Evolutionary conservation across 2,888 invertebrate genomes (phyloP), one percentile per base, ranked within the genome.

Genomic region (Lochmaea crataegi): DNA sequence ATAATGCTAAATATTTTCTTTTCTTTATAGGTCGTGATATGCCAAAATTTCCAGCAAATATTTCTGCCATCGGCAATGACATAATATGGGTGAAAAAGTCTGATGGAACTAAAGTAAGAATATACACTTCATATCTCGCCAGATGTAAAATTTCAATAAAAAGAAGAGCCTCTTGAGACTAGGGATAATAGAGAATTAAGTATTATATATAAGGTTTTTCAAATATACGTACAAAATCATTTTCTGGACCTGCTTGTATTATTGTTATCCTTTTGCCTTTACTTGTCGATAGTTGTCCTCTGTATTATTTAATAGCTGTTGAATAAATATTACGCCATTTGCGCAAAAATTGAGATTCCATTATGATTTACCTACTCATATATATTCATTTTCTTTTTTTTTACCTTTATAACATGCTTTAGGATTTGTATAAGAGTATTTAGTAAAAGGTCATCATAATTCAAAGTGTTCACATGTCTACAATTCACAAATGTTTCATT

Each of bases 81-180:
- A 94, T 94, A 95, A 93, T 98, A 83, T 96, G 94, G 93, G 95
- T 97, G 63, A 95, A 96, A 84, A 96, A 96, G 86, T 90, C 92
- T 10, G 95, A 95, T 82, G 91, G 91, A 75, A 93, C 92, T 77
- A 94, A 96, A 87, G 91, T 96, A 22, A 90, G 94, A 85, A 95
- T 98, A 84, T 95, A 92, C 84, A 90, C 95, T 81, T 91, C 94
- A 1, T 94, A 96, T 84, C 87, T 98, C 80, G 93, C 94, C 75
- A 92, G 95, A 80, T 97, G 97, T 18, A 97, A 96, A 88, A 92
- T 95, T 84, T 92, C 94, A 26, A 93, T 97, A 81, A 95, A 96
- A 84, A 89, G 96, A 79, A 90, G 97, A 80, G 95, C 96, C 16
- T 93, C 94, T 60, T 94, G 41, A 73, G 65, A 22, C 32, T 57